Evolutionary conservation across 1,140 invertebrate species (phyloP), one percentile per base, ranked within the genome.

Genomic region (Sinonovacula constricta): DNA sequence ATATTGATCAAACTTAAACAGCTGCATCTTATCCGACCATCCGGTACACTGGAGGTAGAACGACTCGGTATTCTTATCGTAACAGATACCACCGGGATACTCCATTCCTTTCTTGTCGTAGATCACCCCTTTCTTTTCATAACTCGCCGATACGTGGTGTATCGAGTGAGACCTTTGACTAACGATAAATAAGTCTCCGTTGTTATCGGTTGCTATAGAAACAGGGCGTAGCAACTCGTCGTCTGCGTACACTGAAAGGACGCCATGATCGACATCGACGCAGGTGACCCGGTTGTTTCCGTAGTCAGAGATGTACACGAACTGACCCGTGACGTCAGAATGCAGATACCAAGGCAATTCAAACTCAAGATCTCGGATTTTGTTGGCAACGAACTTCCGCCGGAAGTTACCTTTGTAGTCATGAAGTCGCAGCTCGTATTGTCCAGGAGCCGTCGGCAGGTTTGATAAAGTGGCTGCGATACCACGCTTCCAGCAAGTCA

Each of bases 41-140:
- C 72, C 72, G 36, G 56, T 67, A 33, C 72, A 76, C 63, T 76
- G 72, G 15, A 76, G n/a, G 39, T 59, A 76, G 34, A 76, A 76
- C 24, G 31, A 26, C 2, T 39, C n/a, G 24, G 14, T n/a, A 15
- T 10, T 22, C 26, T 3, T 34, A 28, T 76, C 72, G 49, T 54
- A 76, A 7, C 62, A 33, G n/a, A 76, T 66, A 12, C 72, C 72
- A 3, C 72, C 72, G 0, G 72, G 72, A 59, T 56, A 76, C 56
- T 76, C 72, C 72, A 76, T 67, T 4, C 31, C 15, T n/a, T 53
- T 53, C 30, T 76, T 60, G 7, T 51, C 31, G 56, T 66, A 67
- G 5, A 76, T 49, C 5, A 76, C 49, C 0, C 72, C 72, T 31
- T 65, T 54, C 34, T 76, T 76, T 18, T 34, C 72, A 2, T 66